Evolutionary conservation across 2,888 invertebrate genomes (phyloP).

Genomic region (Abrostola tripartita): DNA sequence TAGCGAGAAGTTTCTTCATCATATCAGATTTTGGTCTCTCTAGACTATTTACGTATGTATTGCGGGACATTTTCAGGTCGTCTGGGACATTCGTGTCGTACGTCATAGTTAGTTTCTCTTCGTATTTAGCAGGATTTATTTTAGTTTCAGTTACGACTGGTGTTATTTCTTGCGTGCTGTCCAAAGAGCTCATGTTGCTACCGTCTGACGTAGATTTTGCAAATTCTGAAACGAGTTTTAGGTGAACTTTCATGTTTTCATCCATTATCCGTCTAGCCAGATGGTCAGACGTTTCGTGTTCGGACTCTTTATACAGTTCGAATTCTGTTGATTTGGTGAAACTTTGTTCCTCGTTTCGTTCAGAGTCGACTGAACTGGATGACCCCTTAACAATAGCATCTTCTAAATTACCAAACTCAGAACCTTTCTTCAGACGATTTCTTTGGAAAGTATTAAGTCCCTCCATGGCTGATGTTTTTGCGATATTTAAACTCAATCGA

Average conservation of each 20-base stretch:
- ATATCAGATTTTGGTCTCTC: conserved; percentile 90
- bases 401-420: conserved; percentile 93
- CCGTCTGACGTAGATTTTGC: conserved; percentile 85
- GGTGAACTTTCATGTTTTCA: conserved; percentile 84
- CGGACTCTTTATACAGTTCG: conserved; percentile 69
- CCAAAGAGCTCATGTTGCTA: conserved; percentile 80
- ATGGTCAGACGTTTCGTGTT: conserved; percentile 83
- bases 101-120: conserved; percentile 80
- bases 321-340: conserved; percentile 67
- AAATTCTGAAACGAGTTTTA: conserved; percentile 84
- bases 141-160: conserved; percentile 64
- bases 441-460: conserved; percentile 91
- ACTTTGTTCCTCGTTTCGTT: conserved; percentile 73
- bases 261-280: conserved; percentile 84
- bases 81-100: conserved; percentile 90
- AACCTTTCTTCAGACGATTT: conserved; percentile 91
- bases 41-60: conserved; percentile 88
- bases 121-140: conserved; percentile 72
- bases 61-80: conserved; percentile 90
- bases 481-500: conserved; percentile 85
- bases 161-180: conserved; percentile 74
- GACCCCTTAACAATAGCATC: conserved; percentile 91
- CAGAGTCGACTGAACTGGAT: conserved; percentile 82
- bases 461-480: conserved; percentile 88
- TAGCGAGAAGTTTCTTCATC: conserved; percentile 88